Base-by-base conservation (phyloP, 92 coral and sea anemone genomes). In the Zoanthus sociatus region DNA sequence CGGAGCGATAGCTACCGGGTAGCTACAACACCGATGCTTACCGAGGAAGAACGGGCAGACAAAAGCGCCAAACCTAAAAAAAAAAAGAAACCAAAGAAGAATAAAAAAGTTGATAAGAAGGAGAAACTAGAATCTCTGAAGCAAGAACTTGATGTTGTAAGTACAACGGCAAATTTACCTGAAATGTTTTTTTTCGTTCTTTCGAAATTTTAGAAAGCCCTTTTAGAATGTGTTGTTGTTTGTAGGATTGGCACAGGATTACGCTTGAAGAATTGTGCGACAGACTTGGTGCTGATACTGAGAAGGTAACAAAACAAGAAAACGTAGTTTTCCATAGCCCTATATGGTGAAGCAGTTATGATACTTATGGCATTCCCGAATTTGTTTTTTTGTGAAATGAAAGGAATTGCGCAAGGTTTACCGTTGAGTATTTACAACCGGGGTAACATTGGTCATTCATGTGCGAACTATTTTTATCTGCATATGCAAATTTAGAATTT, bases 211-310 rank as follows among this genome's bases (percentile, higher is more conserved):
- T 9, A 5, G 53, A 33, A 78, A 55, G 18, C n/a, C n/a, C n/a
- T n/a, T n/a, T n/a, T n/a, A n/a, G n/a, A n/a, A n/a, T 37, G n/a
- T 54, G 83, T 12, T 68, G 42, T 70, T 69, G 50, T 64, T 16
- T 16, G 30, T 85, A 96, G 99, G 99, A 96, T 48, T 96, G 98
- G 97, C 99, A 96, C 76, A 96, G 89, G 30, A 91, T 95, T 77
- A 55, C 94, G 10, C 47, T 92, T 21, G 98, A 84, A 21, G 99
- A 92, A 60, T 85, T 94, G 20, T 78, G 86, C 31, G 82, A 84
- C 14, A 88, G 98, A 67, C 87, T 96, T 73, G 97, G 90, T 33
- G 92, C 99, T 13, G 89, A 82, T 45, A 64, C 84, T 1, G 92
- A 86, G 26, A 92, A 88, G 90, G 99, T 96, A 84, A 90, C 94